Evolutionary conservation across 2,888 invertebrate species (phyloP).

Genomic region (Atherix ibis): DNA sequence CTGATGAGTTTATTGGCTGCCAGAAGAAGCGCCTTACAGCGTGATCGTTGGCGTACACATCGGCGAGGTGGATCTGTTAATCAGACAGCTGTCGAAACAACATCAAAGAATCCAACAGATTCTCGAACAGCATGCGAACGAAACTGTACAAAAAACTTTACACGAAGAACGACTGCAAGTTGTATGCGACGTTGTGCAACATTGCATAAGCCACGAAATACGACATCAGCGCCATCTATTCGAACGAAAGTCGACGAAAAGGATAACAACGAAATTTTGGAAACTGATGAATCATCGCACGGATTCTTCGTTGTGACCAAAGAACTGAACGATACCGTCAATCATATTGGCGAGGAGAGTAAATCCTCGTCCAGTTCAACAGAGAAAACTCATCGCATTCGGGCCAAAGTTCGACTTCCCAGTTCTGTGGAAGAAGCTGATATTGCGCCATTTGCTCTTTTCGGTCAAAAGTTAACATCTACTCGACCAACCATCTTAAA

Average conservation of each 20-base stretch:
- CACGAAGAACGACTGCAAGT: constrained; percentile 29
- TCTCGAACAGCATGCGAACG: constrained; percentile 26
- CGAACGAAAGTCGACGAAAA: constrained; percentile 18
- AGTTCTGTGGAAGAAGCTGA: constrained; percentile 30
- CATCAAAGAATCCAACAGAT: constrained; percentile 24
- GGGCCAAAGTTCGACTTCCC: constrained; percentile 14
- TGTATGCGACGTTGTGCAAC: constrained; percentile 30
- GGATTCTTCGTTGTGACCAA: constrained; percentile 30
- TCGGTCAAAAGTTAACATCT: constrained; percentile 46
- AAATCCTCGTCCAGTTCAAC: constrained; percentile 14
- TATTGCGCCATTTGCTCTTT: constrained; percentile 52
- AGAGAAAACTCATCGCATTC: constrained; percentile 15
- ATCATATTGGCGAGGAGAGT: constrained; percentile 23
- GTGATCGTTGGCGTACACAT: constrained; percentile 37
- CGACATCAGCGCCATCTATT: constrained; percentile 13
- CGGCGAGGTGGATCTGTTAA: constrained; percentile 17
- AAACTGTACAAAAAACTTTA: constrained; percentile 32
- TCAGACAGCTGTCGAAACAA: constrained; percentile 21
- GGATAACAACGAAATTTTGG: constrained; percentile 30
- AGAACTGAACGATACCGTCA: constrained; percentile 27
- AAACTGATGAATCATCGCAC: constrained; percentile 32
- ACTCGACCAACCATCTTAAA: constrained; percentile 24
- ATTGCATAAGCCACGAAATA: constrained; percentile 18
- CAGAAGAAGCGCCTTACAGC: constrained; percentile 42
- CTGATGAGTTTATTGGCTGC: constrained; percentile 43